Base-by-base conservation (phyloP, 2,888 invertebrate genomes). In the Oxytorus armatus region DNA sequence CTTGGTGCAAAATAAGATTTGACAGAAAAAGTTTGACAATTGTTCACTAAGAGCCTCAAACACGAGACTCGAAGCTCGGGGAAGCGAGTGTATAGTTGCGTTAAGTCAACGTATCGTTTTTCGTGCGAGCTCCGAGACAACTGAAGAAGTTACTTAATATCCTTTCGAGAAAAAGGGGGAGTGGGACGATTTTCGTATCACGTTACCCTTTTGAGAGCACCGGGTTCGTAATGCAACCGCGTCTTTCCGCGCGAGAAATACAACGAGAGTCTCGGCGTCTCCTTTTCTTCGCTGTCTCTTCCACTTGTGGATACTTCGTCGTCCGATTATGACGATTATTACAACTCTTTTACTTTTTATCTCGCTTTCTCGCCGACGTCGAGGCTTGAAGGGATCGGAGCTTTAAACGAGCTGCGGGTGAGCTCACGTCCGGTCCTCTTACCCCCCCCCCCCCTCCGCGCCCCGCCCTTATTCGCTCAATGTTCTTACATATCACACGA, bases 321-420 rank as follows among this genome's bases (percentile, higher is more conserved):
- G 44, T 57, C 51, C 72, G 76, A 77, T 82, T 82, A 81, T 78
- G 73, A 79, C 69, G 76, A 81, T 80, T 76, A 77, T 77, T 69
- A 77, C 51, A 36, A 66, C 59, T 83, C 63, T 59, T 72, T 73
- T 75, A 53, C 65, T 44, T 18, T 77, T 53, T 23, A 16, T 75
- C 47, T 63, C 55, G 44, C 42, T 44, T 42, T 57, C 65, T 80
- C 76, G 72, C 21, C 53, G 36, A 65, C 75, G 66, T 36, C 57
- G 47, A 25, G 39, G 53, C n/a, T n/a, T n/a, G n/a, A n/a, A 61
- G 61, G 36, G 59, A 42, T 42, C 42, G 73, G 84, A 86, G 86
- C 89, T 89, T n/a, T 90, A 90, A 90, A 88, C 89, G 90, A 89
- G 88, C 89, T 88, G 90, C 90, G 90, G 88, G 87, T 90, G 90